Evolutionary conservation across 1,140 invertebrate genomes (phyloP), one percentile per base, ranked within the genome.

Genomic region (Bombus affinis): DNA sequence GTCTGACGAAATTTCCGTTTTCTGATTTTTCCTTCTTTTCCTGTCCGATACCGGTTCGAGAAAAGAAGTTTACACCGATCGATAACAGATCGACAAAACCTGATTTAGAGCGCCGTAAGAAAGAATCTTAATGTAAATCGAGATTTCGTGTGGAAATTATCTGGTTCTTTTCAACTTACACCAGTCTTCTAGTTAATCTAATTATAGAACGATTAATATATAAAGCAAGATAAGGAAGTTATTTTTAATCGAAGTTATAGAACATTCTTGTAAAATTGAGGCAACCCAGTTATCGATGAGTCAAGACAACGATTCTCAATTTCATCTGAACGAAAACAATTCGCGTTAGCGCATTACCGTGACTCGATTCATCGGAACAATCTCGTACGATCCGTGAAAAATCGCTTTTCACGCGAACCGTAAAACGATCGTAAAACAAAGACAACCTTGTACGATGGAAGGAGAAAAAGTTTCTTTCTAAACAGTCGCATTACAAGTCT

Each of bases 291-390:
- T n/a, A 25, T 42, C 75, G 32, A 47, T 10, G 22, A 35, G 66
- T 18, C 18, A 44, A 53, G 62, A 39, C 39, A 66, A 28, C 57
- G 68, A 62, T 68, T 42, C 59, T 25, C 12, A 66, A 37, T 8
- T 28, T 86, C 74, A 75, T 74, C 79, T 86, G 79, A 75, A 2
- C 3, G 68, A 86, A 86, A 89, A 88, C 77, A 88, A 74, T 53
- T 68, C 42, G 42, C 65, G 47, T 78, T 47, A 81, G 83, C 75
- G 57, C 79, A 62, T 1, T 53, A 53, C 1, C 18, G 18, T 22
- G 47, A 53, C 18, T n/a, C 39, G 76, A 35, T 57, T 79, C 75
- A 8, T 12, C 37, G 59, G 15, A 75, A 37, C n/a, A 5, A 32
- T 47, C 9, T 53, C 79, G 9, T 25, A 39, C 35, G 47, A 39